These are phyloP conservation scores for Varanus salvator DNA, from an alignment of 2,113 vertebrate species.

Conservation along the genomic window DNA sequence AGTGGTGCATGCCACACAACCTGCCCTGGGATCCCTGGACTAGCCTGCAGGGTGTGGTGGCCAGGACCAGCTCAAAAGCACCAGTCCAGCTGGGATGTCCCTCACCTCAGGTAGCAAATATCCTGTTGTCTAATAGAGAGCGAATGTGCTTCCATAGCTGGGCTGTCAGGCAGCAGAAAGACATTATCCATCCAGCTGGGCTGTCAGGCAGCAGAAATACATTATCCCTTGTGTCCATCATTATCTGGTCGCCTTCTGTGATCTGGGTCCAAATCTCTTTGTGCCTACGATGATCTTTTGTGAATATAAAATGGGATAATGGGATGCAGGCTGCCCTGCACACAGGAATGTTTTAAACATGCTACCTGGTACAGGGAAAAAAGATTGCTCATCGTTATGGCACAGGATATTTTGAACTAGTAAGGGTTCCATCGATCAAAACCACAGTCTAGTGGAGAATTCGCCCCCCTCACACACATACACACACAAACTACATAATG, in stretches of 20 bases:
- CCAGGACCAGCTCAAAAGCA: no score
- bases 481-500: background rate
- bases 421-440: background rate
- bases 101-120: background rate
- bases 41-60: no score
- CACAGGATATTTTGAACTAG: background rate
- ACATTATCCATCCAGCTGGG: no score
- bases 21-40: no score
- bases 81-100: no score
- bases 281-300: no score
- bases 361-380: background rate
- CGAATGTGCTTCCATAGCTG: background rate
- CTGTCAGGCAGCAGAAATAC: background rate
- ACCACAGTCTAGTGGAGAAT: background rate
- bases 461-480: no score
- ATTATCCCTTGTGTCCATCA: no score
- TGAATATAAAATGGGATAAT: background rate
- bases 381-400: background rate
- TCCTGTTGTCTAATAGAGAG: background rate
- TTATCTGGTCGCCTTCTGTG: no score
- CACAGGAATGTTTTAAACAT: background rate
- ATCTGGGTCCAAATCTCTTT: no score
- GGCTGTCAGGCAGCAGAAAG: background rate
- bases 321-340: background rate
- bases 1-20: no score